Percentiles rank a stretch among this genome's conserved stretches.
Evolutionary conservation across 1,140 invertebrate species (phyloP).

Genomic region (Melitaea cinxia): DNA sequence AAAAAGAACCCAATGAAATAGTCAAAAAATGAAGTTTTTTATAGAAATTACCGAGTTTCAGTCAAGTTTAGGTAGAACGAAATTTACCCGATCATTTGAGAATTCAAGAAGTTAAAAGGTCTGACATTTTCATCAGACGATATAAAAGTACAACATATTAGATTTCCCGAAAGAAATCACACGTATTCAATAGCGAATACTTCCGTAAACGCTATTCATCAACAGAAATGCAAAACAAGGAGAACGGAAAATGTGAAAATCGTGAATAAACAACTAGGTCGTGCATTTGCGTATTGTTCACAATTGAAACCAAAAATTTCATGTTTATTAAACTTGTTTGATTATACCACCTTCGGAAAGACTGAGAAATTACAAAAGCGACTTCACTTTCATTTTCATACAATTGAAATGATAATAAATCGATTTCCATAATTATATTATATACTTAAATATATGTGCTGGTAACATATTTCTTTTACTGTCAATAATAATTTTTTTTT

Average conservation of each 20-base stretch:
- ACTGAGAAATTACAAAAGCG: not conserved
- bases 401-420: too few relatives aligned
- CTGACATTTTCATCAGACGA: not conserved
- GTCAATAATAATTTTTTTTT: not conserved
- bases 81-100: too few relatives aligned
- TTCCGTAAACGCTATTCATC: conserved; percentile 20
- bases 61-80: too few relatives aligned
- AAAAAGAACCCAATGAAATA: too few relatives aligned
- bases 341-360: not conserved
- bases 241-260: conserved; percentile 16
- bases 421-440: too few relatives aligned
- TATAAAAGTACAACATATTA: not conserved
- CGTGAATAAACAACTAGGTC: conserved; percentile 23
- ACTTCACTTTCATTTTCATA: too few relatives aligned
- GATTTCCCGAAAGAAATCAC: not conserved
- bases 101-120: too few relatives aligned
- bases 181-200: conserved; percentile 18
- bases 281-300: conserved; percentile 16
- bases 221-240: conserved; percentile 16
- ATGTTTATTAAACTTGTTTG: not conserved
- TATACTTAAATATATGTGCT: too few relatives aligned
- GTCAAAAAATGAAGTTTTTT: too few relatives aligned
- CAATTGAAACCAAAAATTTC: not conserved
- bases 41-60: too few relatives aligned
- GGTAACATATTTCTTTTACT: too few relatives aligned